Evolutionary conservation across 2,888 invertebrate species (phyloP), one percentile per base, ranked within the genome.

Genomic region (Sarcophaga rosellei): DNA sequence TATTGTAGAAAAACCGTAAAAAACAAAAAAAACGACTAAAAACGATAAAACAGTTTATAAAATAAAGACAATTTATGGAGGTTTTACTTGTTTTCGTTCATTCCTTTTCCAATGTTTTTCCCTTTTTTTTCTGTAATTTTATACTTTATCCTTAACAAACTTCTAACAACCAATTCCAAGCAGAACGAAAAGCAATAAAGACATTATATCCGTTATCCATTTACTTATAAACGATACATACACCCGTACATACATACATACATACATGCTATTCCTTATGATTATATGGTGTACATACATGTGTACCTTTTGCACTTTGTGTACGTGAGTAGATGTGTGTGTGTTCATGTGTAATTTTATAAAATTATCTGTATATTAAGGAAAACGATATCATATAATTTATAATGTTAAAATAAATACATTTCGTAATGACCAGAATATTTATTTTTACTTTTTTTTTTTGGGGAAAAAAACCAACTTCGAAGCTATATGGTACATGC

Each of bases 1-100:
- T 69, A 68, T n/a, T 20, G 44, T 35, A 53, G 21, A n/a, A 47
- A 47, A 45, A 45, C 6, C 35, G 35, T 15, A 21, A 6, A 59
- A 63, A n/a, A n/a, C n/a, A n/a, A 15, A 3, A 47, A 68, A 73
- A 73, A 69, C 25, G n/a, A 53, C 23, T 10, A 25, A 57, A 47
- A 65, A 65, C 45, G 23, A 53, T 62, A 47, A 69, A 53, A 25
- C 35, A 76, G 10, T 57, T 66, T 73, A 72, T 72, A 59, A 72
- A 77, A 77, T 76, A 45, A 82, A 72, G 76, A 82, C 45, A 70
- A 82, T 77, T 73, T 77, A 73, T 61, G 66, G 47, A 47, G 47
- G 3, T 47, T 47, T 47, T 47, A 47, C 25, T 17, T 57, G 57
- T 69, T 57, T 21, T 3, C 61, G 3, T 35, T 21, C 4, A 57